Percentiles rank a stretch among this genome's conserved stretches.
Conservation (phyloP, 2,797 vertebrate species). For the Hypotaenidia philippensis region DNA sequence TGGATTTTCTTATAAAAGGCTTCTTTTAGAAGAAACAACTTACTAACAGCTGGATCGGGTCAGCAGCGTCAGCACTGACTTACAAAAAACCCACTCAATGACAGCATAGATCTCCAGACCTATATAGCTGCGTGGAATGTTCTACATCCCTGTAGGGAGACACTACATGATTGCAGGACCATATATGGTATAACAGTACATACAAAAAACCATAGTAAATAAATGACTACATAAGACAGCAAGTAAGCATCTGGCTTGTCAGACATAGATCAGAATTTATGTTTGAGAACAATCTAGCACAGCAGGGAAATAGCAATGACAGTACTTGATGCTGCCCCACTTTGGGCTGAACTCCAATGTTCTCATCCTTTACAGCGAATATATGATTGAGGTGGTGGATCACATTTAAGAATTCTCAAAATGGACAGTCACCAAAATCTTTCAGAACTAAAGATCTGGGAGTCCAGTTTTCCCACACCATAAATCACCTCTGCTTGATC, state of each 20-base stretch:
- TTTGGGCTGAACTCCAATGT: neutral
- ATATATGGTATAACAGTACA: neutral
- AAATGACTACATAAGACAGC: neutral
- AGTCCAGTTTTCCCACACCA: neutral
- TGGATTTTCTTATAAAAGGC: neutral
- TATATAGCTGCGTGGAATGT: neutral
- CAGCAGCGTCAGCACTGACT: neutral
- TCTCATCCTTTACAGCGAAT: conserved; percentile 14
- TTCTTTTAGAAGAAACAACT: neutral
- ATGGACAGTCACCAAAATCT: neutral
- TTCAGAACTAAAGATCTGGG: neutral
- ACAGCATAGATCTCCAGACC: neutral
- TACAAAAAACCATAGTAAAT: neutral
- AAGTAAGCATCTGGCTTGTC: conserved; percentile 39
- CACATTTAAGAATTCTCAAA: conserved; percentile 1
- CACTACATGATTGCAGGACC: neutral
- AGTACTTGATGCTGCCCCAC: conserved; percentile 5
- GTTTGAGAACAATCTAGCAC: conserved; percentile 1
- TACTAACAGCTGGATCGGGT: neutral
- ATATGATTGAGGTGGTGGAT: neutral
- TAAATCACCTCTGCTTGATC: neutral
- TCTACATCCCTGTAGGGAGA: neutral
- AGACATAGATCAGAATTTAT: neutral
- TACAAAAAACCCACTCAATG: neutral
- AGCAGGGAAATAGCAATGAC: conserved; percentile 18